Base-by-base conservation (phyloP, 2,113 vertebrate species). In the Tachysurus fulvidraco region DNA sequence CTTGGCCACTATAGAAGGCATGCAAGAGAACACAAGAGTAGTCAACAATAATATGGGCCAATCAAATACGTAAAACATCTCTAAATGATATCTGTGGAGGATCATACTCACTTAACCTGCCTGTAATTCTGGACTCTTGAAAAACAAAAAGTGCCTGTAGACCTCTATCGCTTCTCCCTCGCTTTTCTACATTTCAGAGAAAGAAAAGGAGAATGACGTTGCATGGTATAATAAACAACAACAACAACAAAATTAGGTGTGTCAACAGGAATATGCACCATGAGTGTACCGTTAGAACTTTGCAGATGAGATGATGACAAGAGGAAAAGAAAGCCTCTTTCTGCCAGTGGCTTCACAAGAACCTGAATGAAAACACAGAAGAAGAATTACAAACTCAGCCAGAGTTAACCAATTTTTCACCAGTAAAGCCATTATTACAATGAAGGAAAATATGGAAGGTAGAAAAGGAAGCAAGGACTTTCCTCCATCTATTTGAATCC, bases 131-230 rank as follows among this genome's bases (percentile, higher is more conserved):
- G 52, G 96, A 83, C 90, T 98, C 96, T 92, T 96, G 96, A 94
- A 98, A 99, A 54, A 99, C 91, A 95, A 99, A 99, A 81, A 99
- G 92, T 21, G 97, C 97, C 88, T 97, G 96, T 16, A 99, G 94
- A 87, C 94, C 92, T 85, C 92, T 95, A 85, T 96, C 93, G 50
- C 90, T 89, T 67, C 93, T 94, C 88, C 91, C 94, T 86, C 96
- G 94, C 55, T 95, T 93, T 87, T 97, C 98, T 99, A 85, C 3
- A 92, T 94, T 80, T 80, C 12, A 64, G 10, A 23, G 84, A 83
- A 83, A 0, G 36, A 83, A 54, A 88, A 71, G 90, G 74, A 74
- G 80, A 90, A 19, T 1, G 13, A 19, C 88, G 88, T 84, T 87
- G 28, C 44, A 89, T 67, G 10, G 54, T 62, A 13, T 4, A 64